These are phyloP conservation scores for Papilio demoleus DNA, from an alignment of 2,888 invertebrate species.

Conservation along the genomic window DNA sequence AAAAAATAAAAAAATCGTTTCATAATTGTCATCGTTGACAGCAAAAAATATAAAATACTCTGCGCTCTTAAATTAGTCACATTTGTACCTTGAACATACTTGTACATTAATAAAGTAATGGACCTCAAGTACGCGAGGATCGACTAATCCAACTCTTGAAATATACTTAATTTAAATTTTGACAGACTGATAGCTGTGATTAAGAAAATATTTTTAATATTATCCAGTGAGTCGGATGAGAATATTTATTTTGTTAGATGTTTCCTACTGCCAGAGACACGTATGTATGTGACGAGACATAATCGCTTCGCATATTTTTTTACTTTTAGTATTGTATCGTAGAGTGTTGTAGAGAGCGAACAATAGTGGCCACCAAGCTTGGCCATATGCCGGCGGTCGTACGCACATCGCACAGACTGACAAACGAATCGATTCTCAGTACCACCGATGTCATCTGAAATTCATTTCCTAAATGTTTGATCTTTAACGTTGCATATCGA, in stretches of 20 bases:
- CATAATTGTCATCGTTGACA: constrained; percentile 65
- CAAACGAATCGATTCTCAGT: constrained; percentile 56
- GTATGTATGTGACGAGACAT: constrained; percentile 68
- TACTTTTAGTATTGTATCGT: constrained; percentile 65
- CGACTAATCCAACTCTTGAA: constrained; percentile 81
- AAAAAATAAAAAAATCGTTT: constrained; percentile 58
- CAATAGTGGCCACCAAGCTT: constrained; percentile 59
- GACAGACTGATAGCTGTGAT: constrained; percentile 84
- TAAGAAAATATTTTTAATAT: constrained; percentile 84
- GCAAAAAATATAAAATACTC: constrained; percentile 70
- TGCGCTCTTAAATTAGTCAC: constrained; percentile 81
- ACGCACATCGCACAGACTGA: constrained; percentile 69
- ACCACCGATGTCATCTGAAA: constrained; percentile 80
- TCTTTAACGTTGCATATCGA: constrained; percentile 83
- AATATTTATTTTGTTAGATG: constrained; percentile 82
- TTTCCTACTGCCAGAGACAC: constrained; percentile 79
- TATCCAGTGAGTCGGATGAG: constrained; percentile 83
- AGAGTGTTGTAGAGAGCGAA: constrained; percentile 65
- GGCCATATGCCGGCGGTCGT: constrained; percentile 53
- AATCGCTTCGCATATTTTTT: constrained; percentile 72
- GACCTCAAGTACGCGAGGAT: constrained; percentile 77
- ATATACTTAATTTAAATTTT: constrained; percentile 84
- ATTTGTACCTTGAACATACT: constrained; percentile 79
- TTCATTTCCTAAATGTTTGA: constrained; percentile 67
- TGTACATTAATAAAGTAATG: constrained; percentile 79